Percentiles rank a stretch among this genome's conserved stretches.
phyloP scores from a whole-genome alignment of 2,113 vertebrate genomes.

The Collichthys lucidus region DNA sequence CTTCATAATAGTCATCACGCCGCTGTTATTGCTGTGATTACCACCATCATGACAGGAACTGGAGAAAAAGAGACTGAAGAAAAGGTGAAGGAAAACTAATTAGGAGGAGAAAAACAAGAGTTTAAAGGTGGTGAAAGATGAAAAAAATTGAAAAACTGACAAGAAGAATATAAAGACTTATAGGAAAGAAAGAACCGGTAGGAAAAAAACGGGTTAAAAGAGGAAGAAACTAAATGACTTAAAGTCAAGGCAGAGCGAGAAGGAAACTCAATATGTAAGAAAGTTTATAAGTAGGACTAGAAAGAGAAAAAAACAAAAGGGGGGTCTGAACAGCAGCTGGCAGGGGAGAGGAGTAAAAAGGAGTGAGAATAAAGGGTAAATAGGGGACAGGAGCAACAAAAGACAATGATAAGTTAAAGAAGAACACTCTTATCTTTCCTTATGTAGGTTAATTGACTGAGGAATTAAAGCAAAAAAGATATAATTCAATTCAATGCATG shows the following conservation, averaged over 20 bases:
- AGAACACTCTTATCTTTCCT: constrained; percentile 60
- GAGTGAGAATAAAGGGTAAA: constrained; percentile 54
- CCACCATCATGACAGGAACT: constrained; percentile 13
- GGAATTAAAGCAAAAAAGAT: constrained; percentile 73
- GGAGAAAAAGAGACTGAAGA: background rate
- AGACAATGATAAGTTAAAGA: constrained; percentile 72
- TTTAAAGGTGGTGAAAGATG: constrained; percentile 9
- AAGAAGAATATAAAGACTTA: background rate
- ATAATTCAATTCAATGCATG: constrained; percentile 73
- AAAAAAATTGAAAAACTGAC: background rate
- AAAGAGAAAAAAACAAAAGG: background rate
- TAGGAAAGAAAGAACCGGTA: background rate
- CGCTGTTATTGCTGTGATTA: constrained; percentile 38
- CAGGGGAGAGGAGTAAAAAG: background rate
- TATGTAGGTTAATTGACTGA: constrained; percentile 83
- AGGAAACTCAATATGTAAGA: background rate
- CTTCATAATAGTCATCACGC: constrained; percentile 49
- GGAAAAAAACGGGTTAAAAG: background rate
- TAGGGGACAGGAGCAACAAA: constrained; percentile 65
- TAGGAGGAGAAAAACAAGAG: constrained; percentile 4
- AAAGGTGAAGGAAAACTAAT: constrained; percentile 5
- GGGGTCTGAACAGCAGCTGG: background rate
- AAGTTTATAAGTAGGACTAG: constrained; percentile 17
- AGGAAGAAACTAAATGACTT: background rate
- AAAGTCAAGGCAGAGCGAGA: background rate